phyloP scores from a whole-genome alignment of 2,113 vertebrate genomes.

The Empidonax traillii region DNA sequence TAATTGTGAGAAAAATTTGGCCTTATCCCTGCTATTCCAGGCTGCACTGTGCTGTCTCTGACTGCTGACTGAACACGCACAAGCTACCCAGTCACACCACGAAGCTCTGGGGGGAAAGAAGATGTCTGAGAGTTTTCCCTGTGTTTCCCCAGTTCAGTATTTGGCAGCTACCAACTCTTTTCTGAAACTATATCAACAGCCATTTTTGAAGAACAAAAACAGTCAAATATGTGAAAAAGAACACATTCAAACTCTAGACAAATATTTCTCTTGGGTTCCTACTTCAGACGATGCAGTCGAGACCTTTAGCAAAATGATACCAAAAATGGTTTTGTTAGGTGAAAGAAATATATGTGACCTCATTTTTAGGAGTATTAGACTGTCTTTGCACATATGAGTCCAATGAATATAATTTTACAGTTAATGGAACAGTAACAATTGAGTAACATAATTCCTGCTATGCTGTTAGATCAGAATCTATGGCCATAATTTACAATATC shows the following conservation, averaged over 20 bases:
- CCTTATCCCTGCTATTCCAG: neutral
- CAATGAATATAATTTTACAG: neutral
- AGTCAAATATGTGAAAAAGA: neutral
- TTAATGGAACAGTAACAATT: neutral
- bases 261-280: neutral
- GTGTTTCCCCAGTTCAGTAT: neutral
- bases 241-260: neutral
- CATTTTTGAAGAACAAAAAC: neutral
- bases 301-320: neutral
- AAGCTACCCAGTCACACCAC: neutral
- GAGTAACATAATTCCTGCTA: neutral
- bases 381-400: neutral
- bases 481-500: neutral
- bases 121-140: neutral
- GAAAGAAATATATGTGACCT: neutral
- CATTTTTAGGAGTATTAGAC: neutral
- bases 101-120: neutral
- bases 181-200: neutral
- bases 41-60: neutral
- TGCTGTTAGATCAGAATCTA: neutral
- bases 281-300: neutral
- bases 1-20: neutral
- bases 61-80: neutral
- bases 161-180: neutral
- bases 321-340: neutral